A percentile compares a stretch with the other conserved stretches of the same genome.
Evolutionary conservation across 2,797 vertebrate species (phyloP).

Genomic region (Gastrophryne carolinensis): DNA sequence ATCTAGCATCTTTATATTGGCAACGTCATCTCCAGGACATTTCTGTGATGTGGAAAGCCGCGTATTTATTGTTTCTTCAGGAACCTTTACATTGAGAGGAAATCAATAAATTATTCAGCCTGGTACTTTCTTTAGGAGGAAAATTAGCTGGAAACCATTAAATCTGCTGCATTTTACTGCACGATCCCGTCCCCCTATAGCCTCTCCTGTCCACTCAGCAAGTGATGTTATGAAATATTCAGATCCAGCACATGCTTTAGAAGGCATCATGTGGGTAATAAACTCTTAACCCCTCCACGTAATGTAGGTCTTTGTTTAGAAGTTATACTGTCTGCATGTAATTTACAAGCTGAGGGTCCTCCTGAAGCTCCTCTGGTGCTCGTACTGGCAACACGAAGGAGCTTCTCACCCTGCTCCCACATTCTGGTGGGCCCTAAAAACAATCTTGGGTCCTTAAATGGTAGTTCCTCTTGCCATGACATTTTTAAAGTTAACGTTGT

Average conservation of each 20-base stretch:
- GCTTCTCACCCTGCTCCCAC: too few relatives aligned
- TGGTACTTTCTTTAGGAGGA: constrained; percentile 19
- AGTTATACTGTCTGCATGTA: not conserved
- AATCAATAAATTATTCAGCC: constrained; percentile 41
- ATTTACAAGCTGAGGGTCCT: too few relatives aligned
- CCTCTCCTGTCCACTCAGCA: constrained; percentile 54
- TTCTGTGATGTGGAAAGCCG: constrained; percentile 19
- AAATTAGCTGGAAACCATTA: constrained; percentile 32
- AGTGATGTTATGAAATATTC: constrained; percentile 60
- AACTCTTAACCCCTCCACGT: constrained; percentile 59
- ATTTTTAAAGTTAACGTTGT: too few relatives aligned
- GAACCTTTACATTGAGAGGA: constrained; percentile 34
- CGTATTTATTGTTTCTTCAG: constrained; percentile 35
- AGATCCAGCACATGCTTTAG: constrained; percentile 59
- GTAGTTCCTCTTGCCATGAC: too few relatives aligned
- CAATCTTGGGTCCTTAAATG: too few relatives aligned
- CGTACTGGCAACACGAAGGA: too few relatives aligned
- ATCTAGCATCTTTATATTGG: too few relatives aligned
- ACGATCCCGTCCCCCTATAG: constrained; percentile 24
- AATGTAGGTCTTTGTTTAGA: constrained; percentile 48
- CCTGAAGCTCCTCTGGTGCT: too few relatives aligned
- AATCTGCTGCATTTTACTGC: constrained; percentile 25
- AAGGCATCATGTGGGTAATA: constrained; percentile 62
- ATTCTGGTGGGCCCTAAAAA: too few relatives aligned
- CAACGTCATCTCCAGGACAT: too few relatives aligned